Conservation (phyloP, 2,797 vertebrate genomes). For the Morus bassanus region DNA sequence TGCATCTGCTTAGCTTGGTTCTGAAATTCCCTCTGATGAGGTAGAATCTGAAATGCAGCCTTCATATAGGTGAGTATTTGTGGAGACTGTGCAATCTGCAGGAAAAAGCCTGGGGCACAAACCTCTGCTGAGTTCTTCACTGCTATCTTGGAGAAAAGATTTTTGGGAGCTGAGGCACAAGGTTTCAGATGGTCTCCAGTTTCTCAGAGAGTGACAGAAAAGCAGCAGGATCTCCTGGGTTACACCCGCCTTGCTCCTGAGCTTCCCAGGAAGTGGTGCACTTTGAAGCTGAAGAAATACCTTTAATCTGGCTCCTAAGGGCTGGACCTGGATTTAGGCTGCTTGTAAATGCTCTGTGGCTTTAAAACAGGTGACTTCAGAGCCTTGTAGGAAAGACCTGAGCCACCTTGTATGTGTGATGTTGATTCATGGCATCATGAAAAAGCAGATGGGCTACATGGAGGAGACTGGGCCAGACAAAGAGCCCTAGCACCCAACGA, state of each 20-base stretch:
- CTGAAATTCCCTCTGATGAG: slow-evolving; percentile 3
- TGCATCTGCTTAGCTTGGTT: neutral
- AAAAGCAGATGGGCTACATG: neutral
- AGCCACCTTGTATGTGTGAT: neutral
- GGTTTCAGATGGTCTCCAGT: neutral
- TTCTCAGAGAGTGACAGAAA: neutral
- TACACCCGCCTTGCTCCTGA: neutral
- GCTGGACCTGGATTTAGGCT: neutral
- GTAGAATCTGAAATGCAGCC: neutral
- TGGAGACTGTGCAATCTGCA: neutral
- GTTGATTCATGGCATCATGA: neutral
- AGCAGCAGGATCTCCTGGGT: neutral
- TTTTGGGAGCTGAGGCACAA: neutral
- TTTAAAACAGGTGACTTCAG: neutral
- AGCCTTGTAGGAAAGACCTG: neutral
- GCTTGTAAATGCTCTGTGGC: neutral
- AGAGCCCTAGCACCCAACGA: neutral
- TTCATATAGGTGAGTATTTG: neutral
- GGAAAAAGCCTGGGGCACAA: neutral
- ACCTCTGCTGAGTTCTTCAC: neutral
- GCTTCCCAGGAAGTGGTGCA: neutral
- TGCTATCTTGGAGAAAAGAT: neutral
- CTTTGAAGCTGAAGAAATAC: neutral
- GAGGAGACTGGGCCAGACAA: neutral
- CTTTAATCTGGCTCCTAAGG: neutral